phyloP scores from a whole-genome alignment of 2,888 invertebrate genomes.

The Ecliptopera silaceata region DNA sequence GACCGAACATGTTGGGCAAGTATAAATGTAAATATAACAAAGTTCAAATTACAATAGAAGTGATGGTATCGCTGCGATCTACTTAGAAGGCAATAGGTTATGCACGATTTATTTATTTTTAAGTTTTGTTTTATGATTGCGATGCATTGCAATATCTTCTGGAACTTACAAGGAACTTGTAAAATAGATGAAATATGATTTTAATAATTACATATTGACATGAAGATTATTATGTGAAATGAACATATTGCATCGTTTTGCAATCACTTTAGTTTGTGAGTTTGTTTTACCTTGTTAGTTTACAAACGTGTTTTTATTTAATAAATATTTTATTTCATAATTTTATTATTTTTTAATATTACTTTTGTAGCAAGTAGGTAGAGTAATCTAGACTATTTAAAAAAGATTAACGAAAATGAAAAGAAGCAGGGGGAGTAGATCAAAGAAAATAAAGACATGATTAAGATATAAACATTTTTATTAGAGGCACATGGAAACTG shows the following conservation, averaged over 20 bases:
- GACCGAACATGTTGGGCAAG: constrained; percentile 12
- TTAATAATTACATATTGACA: constrained; percentile 1
- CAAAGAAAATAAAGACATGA: constrained; percentile 34
- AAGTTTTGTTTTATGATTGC: constrained; percentile 40
- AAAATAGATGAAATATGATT: constrained; percentile 14
- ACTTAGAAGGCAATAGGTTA: constrained; percentile 18
- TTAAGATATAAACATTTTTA: constrained; percentile 63
- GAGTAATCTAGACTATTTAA: neutral
- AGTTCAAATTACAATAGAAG: constrained; percentile 24
- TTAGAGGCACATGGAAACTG: constrained; percentile 77
- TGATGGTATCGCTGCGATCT: constrained; percentile 24
- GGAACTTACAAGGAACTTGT: constrained; percentile 4
- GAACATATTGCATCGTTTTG: constrained; percentile 22
- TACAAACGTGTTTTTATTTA: constrained; percentile 52
- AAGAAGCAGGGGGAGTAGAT: neutral
- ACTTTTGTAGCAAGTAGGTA: constrained; percentile 25
- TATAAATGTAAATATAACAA: constrained; percentile 12
- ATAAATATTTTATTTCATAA: constrained; percentile 57
- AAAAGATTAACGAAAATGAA: no score
- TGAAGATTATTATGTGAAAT: constrained; percentile 1
- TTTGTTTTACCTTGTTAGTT: constrained; percentile 54
- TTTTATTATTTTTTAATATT: constrained; percentile 53
- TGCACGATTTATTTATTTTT: constrained; percentile 36
- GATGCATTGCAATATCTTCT: constrained; percentile 32
- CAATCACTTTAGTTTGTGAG: constrained; percentile 38